A percentile compares a stretch with the other conserved stretches of the same genome.
Evolutionary conservation across 2,888 invertebrate species (phyloP).

Genomic region (Leptothorax acervorum): DNA sequence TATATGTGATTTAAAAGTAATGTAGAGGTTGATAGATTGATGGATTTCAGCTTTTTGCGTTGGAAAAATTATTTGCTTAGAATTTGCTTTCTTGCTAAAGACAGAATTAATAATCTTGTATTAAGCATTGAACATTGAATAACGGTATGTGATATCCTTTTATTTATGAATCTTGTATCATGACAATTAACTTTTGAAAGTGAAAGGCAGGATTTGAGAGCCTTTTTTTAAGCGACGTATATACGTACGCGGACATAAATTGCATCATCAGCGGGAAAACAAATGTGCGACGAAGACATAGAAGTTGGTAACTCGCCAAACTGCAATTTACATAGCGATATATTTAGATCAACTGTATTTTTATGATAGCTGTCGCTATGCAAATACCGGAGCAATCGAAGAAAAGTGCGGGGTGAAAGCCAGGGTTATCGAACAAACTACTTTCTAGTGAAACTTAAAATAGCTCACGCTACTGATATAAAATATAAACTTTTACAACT

Average conservation of each 20-base stretch:
- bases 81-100: too few relatives aligned
- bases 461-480: background rate
- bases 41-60: background rate
- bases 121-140: background rate
- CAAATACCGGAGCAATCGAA: background rate
- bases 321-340: slow-evolving; percentile 16
- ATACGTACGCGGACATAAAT: background rate
- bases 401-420: background rate
- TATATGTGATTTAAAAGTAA: background rate
- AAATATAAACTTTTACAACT: background rate
- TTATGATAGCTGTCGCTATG: background rate
- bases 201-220: background rate
- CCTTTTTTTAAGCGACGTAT: background rate
- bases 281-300: background rate
- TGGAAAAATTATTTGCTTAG: background rate
- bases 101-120: background rate
- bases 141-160: background rate
- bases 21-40: background rate
- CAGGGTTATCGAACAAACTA: background rate
- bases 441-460: slow-evolving; percentile 25
- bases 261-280: slow-evolving; percentile 20
- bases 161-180: background rate
- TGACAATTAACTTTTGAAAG: background rate
- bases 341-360: slow-evolving; percentile 24
- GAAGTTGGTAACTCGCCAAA: slow-evolving; percentile 32